Conservation (phyloP, 1,140 invertebrate genomes). For the Tetramorium simillimum region DNA sequence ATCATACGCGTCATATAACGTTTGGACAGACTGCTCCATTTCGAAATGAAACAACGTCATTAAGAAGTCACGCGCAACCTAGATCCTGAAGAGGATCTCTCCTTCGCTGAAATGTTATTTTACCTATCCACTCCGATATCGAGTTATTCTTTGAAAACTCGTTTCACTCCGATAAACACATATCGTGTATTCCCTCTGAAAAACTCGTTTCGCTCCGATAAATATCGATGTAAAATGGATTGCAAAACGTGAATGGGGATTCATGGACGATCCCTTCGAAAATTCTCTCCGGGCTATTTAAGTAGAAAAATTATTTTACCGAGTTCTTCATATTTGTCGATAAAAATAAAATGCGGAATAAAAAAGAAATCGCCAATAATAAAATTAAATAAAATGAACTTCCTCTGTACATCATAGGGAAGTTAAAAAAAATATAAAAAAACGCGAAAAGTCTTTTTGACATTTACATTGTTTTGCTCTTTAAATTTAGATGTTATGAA, state of each 20-base stretch:
- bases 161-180: constrained; percentile 28
- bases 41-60: constrained; percentile 29
- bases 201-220: constrained; percentile 51
- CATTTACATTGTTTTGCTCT: not conserved
- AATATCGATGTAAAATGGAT: constrained; percentile 28
- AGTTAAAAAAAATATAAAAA: constrained; percentile 2
- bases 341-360: not conserved
- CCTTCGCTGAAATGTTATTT: constrained; percentile 13
- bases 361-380: not conserved
- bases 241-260: constrained; percentile 5
- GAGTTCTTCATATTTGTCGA: not conserved
- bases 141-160: constrained; percentile 27
- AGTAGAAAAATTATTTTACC: not conserved
- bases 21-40: not conserved
- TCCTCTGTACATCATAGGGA: not conserved
- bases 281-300: not conserved
- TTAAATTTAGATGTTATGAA: not conserved
- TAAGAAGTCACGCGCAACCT: constrained; percentile 49
- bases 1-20: constrained; percentile 30
- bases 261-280: not conserved
- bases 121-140: constrained; percentile 14
- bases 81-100: constrained; percentile 44
- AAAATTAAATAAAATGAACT: not conserved
- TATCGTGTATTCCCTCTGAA: constrained; percentile 8
- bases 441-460: not conserved